Evolutionary conservation across 1,140 invertebrate genomes (phyloP).

Genomic region (Drosophila tani): DNA sequence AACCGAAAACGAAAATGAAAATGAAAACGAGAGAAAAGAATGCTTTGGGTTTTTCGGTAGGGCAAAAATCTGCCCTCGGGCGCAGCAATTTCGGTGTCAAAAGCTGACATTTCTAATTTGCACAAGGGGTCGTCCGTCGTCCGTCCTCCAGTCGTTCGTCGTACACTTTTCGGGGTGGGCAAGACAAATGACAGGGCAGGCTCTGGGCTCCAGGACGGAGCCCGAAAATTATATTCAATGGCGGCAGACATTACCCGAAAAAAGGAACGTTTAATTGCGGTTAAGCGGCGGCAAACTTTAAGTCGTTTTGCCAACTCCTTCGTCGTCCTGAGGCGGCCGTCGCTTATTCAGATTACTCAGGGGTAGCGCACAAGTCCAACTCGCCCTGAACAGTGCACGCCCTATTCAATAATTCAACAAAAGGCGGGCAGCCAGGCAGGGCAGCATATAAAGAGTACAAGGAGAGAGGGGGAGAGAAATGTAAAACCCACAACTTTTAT

Average conservation of each 20-base stretch:
- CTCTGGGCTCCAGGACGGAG: slow-evolving; percentile 18
- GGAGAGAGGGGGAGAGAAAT: background rate
- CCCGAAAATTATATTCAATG: slow-evolving; percentile 71
- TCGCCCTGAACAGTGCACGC: slow-evolving; percentile 52
- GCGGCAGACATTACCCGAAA: slow-evolving; percentile 35
- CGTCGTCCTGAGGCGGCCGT: slow-evolving; percentile 27
- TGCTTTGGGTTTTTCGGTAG: background rate
- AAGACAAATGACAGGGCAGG: slow-evolving; percentile 72
- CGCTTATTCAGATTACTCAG: slow-evolving; percentile 38
- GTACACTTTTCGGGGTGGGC: slow-evolving; percentile 58
- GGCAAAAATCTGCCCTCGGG: slow-evolving; percentile 58
- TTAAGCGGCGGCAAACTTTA: slow-evolving; percentile 71
- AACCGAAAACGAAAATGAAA: slow-evolving; percentile 19
- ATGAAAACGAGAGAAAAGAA: slow-evolving; percentile 22
- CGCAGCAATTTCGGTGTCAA: slow-evolving; percentile 74
- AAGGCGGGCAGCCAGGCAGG: slow-evolving; percentile 37
- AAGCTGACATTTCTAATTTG: slow-evolving; percentile 82
- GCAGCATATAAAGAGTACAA: slow-evolving; percentile 8
- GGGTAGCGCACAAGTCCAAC: slow-evolving; percentile 57
- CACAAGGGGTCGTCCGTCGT: slow-evolving; percentile 37
- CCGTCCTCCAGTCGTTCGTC: slow-evolving; percentile 1
- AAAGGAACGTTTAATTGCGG: slow-evolving; percentile 70
- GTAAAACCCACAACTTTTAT: slow-evolving; percentile 59
- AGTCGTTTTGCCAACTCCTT: slow-evolving; percentile 39
- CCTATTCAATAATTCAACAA: slow-evolving; percentile 80